These are phyloP conservation scores for Macrotrachela quadricornifera DNA, from an alignment of 1,140 invertebrate genomes.

Conservation along the genomic window DNA sequence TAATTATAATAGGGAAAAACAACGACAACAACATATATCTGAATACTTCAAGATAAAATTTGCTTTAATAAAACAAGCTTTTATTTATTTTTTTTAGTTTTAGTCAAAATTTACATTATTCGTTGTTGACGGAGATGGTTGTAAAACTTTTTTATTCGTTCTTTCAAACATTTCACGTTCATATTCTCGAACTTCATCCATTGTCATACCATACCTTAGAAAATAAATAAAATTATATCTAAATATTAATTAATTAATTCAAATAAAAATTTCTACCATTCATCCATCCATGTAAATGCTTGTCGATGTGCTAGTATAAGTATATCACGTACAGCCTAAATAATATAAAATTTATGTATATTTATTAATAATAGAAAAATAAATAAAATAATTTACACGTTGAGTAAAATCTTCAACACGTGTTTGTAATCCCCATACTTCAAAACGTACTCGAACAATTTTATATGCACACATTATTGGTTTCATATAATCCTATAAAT, in stretches of 20 bases:
- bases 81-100: too few relatives aligned
- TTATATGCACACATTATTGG: slow-evolving; percentile 87
- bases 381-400: slow-evolving; percentile 39
- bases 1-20: too few relatives aligned
- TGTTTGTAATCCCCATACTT: slow-evolving; percentile 74
- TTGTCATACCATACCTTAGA: not conserved
- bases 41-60: too few relatives aligned
- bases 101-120: too few relatives aligned
- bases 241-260: not conserved
- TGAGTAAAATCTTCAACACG: slow-evolving; percentile 69
- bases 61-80: too few relatives aligned
- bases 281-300: slow-evolving; percentile 75
- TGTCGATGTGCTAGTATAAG: slow-evolving; percentile 63
- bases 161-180: slow-evolving; percentile 1
- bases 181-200: not conserved
- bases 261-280: too few relatives aligned
- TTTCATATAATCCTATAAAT: slow-evolving; percentile 35
- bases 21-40: too few relatives aligned
- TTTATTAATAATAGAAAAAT: not conserved
- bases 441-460: slow-evolving; percentile 60
- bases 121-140: not conserved
- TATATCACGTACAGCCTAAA: slow-evolving; percentile 57
- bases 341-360: slow-evolving; percentile 10
- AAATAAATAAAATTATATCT: not conserved
- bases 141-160: slow-evolving; percentile 7